Evolutionary conservation across 2,888 invertebrate species (phyloP).

Genomic region (Eupeodes luniger): DNA sequence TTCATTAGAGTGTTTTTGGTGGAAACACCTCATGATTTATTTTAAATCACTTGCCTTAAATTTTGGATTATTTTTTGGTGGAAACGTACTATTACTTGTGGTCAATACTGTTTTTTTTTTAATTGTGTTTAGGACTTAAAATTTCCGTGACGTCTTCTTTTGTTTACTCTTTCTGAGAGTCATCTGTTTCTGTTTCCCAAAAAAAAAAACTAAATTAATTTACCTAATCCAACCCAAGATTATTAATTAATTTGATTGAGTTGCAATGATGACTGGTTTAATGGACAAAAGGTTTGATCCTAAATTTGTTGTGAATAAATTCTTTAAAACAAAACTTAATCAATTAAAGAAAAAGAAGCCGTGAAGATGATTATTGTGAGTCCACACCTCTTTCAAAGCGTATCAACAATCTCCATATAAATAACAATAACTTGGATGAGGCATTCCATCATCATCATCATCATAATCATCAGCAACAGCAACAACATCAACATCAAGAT

Average conservation of each 20-base stretch:
- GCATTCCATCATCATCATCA: conserved; percentile 37
- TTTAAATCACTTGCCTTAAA: too few relatives aligned
- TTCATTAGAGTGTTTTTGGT: too few relatives aligned
- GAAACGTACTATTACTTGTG: too few relatives aligned
- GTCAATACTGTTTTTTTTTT: neutral
- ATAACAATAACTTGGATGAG: conserved; percentile 83
- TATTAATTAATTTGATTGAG: conserved; percentile 21
- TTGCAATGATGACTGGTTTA: conserved; percentile 79
- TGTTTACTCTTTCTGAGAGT: conserved; percentile 37
- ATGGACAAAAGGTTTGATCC: conserved; percentile 80
- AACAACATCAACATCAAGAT: conserved; percentile 62
- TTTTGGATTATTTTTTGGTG: too few relatives aligned
- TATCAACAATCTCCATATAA: conserved; percentile 94
- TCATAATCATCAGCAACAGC: neutral
- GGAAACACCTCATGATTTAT: too few relatives aligned
- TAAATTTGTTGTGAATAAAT: neutral
- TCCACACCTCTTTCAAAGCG: conserved; percentile 94
- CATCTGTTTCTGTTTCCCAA: conserved; percentile 37
- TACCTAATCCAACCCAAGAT: conserved; percentile 8
- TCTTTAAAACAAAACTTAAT: conserved; percentile 40
- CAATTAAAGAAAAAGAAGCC: conserved; percentile 89
- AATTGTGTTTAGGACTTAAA: conserved; percentile 13
- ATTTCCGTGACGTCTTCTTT: conserved; percentile 16
- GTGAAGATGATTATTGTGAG: conserved; percentile 91
- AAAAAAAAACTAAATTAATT: conserved; percentile 31